These are phyloP conservation scores for Amiota communis DNA, from an alignment of 2,888 invertebrate genomes.

Conservation along the genomic window DNA sequence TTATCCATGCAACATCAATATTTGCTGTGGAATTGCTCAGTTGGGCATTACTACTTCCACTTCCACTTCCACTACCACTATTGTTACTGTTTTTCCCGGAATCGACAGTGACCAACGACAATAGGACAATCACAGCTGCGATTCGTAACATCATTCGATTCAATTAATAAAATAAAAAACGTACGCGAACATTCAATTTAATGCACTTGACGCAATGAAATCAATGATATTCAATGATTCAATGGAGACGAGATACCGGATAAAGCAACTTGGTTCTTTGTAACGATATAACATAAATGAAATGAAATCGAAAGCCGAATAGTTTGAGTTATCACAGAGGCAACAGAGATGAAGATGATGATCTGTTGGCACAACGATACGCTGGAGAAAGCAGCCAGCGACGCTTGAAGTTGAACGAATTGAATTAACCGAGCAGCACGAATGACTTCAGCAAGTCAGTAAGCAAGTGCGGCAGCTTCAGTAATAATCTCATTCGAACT, in stretches of 20 bases:
- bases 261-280: not conserved
- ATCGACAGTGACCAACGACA: conserved; percentile 58
- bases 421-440: not conserved
- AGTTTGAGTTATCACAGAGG: not conserved
- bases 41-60: conserved; percentile 30
- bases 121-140: conserved; percentile 50
- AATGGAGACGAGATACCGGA: not conserved
- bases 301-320: not conserved
- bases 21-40: conserved; percentile 32
- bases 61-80: conserved; percentile 27
- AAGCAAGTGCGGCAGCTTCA: not conserved
- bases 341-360: not conserved
- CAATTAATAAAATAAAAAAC: not conserved
- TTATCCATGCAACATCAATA: not conserved
- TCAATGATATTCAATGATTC: not conserved
- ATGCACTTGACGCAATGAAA: conserved; percentile 10
- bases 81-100: conserved; percentile 50
- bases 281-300: not conserved
- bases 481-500: too few species aligned
- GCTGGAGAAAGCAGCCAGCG: not conserved
- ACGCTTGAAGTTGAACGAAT: not conserved
- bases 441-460: not conserved
- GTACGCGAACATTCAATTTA: not conserved
- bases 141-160: conserved; percentile 52
- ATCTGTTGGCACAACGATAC: not conserved